Evolutionary conservation across 2,797 vertebrate genomes (phyloP).

Genomic region (Sebastes minor): DNA sequence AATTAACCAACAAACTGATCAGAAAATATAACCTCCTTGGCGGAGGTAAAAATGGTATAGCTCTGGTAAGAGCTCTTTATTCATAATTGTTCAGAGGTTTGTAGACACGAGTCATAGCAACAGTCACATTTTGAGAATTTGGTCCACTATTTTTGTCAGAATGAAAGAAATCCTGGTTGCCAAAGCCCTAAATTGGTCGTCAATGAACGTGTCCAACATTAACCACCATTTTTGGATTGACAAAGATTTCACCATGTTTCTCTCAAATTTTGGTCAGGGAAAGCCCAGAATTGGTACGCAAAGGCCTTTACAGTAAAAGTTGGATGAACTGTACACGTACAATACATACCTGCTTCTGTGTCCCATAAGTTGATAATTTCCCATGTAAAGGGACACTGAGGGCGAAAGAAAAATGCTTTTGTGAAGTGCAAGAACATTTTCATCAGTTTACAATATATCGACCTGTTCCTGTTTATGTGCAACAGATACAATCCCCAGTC

Average conservation of each 20-base stretch:
- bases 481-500: slow-evolving; percentile 33
- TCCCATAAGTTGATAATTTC: background rate
- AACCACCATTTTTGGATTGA: background rate
- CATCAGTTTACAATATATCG: slow-evolving; percentile 44
- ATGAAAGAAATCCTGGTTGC: background rate
- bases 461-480: slow-evolving; percentile 52
- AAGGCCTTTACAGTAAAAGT: background rate
- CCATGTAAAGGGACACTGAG: background rate
- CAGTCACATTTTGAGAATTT: background rate
- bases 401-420: background rate
- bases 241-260: background rate
- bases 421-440: slow-evolving; percentile 23
- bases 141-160: background rate
- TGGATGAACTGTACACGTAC: background rate
- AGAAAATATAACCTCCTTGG: too few species aligned
- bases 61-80: too few species aligned
- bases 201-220: background rate
- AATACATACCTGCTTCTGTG: background rate
- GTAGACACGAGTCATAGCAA: background rate
- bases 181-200: background rate
- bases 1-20: too few species aligned
- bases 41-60: too few species aligned
- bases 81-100: background rate
- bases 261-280: background rate
- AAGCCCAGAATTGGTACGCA: background rate